These are phyloP conservation scores for Lysiphlebus fabarum DNA, from an alignment of 1,140 invertebrate species.

Conservation along the genomic window DNA sequence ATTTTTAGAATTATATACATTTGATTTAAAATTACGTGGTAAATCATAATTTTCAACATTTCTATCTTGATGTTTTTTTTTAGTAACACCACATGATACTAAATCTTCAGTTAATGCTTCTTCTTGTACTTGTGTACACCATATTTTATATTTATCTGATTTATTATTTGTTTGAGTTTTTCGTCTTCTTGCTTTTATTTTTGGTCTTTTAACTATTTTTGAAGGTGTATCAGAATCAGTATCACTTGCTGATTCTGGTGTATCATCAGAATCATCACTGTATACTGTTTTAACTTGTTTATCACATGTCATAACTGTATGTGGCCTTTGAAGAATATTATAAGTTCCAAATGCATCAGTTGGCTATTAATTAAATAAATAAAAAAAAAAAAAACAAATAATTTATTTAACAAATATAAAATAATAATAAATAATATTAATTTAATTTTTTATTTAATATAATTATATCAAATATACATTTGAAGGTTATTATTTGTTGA, in stretches of 20 bases:
- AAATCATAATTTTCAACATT: conserved; percentile 63
- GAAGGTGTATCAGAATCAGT: conserved; percentile 47
- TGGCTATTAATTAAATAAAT: conserved; percentile 32
- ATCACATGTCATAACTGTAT: conserved; percentile 25
- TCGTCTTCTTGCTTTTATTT: conserved; percentile 46
- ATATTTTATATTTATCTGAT: conserved; percentile 61
- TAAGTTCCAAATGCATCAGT: conserved; percentile 45
- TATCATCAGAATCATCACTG: conserved; percentile 50
- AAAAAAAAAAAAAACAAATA: not conserved
- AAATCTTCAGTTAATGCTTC: conserved; percentile 62
- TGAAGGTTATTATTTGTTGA: conserved; percentile 26
- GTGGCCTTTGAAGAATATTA: conserved; percentile 47
- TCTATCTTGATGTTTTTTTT: conserved; percentile 54
- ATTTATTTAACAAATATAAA: not conserved
- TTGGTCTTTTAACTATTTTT: conserved; percentile 41
- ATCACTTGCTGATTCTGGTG: conserved; percentile 54
- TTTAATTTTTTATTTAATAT: not conserved
- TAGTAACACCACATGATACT: conserved; percentile 60
- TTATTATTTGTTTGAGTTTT: conserved; percentile 39
- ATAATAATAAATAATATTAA: not conserved
- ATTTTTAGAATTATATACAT: conserved; percentile 37
- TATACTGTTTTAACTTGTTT: conserved; percentile 40
- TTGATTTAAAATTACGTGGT: conserved; percentile 39
- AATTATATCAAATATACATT: not conserved
- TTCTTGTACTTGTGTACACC: conserved; percentile 62